These are phyloP conservation scores for Hemiprocne comata DNA, from an alignment of 2,113 vertebrate species.

Conservation along the genomic window DNA sequence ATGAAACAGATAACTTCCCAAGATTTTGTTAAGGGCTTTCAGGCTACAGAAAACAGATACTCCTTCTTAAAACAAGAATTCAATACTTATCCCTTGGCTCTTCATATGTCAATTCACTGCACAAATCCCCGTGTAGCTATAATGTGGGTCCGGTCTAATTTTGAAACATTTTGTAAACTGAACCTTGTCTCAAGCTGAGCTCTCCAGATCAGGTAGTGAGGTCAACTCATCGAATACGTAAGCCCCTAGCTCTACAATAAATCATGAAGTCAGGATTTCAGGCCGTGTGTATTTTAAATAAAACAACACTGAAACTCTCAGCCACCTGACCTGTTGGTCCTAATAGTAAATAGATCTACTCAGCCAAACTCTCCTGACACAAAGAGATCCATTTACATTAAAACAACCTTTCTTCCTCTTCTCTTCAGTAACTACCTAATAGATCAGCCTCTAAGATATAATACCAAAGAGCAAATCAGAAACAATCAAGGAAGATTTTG, in stretches of 20 bases:
- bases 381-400: not conserved
- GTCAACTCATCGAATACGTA: not conserved
- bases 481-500: not conserved
- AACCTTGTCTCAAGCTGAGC: not conserved
- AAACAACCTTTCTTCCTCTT: conserved; percentile 3
- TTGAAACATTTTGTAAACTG: conserved; percentile 6
- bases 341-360: not conserved
- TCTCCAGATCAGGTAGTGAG: not conserved
- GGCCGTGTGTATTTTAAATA: not conserved
- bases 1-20: conserved; percentile 10
- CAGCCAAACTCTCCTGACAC: not conserved
- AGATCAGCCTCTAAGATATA: not conserved
- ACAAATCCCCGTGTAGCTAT: not conserved
- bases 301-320: not conserved
- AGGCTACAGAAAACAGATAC: not conserved
- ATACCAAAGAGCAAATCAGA: not conserved
- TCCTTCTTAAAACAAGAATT: conserved; percentile 12
- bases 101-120: conserved; percentile 5
- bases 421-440: not conserved
- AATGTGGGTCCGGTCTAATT: not conserved
- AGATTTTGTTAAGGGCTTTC: not conserved
- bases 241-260: not conserved
- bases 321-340: not conserved
- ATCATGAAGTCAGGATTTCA: conserved; percentile 19
- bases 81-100: conserved; percentile 18